Evolutionary conservation across 2,888 invertebrate genomes (phyloP), one percentile per base, ranked within the genome.

Genomic region (Temnothorax unifasciatus): DNA sequence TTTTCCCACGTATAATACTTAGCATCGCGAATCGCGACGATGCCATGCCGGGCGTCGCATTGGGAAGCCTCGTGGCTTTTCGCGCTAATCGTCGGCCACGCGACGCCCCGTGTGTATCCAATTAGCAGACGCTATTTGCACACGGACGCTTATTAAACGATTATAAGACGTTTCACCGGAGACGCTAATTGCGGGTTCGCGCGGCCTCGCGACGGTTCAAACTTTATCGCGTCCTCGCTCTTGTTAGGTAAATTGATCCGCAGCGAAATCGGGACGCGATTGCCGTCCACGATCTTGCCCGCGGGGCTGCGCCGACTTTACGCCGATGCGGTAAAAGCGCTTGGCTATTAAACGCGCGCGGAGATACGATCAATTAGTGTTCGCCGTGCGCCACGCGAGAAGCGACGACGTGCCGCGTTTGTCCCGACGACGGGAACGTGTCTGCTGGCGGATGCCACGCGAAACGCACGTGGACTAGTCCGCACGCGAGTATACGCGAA

Each of bases 101-200:
- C 59, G 73, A 71, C 79, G 73, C 38, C n/a, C 83, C 3, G 68
- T 57, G 57, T 47, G 18, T 69, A 29, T 47, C 59, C 75, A 83
- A 85, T 85, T 83, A 85, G 76, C 21, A 21, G 29, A n/a, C 38
- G 61, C 66, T 82, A 76, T 81, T 86, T 76, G 66, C 82, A 54
- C 76, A 66, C 66, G 57, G 52, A 63, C 64, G 84, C 71, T 82
- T 85, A 85, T 86, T 85, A 85, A 77, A 61, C 86, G 86, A 86
- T 86, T 85, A 86, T 47, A 66, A 82, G 86, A 74, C 76, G 52
- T 76, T 86, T 73, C 71, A 63, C 64, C 57, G 52, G 41, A 13
- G 52, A 75, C 76, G 71, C 41, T 86, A 86, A 86, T 86, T 86
- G 66, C 82, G 21, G 79, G 68, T 81, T 84, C 63, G 77, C 69